These are phyloP conservation scores for Zootoca vivipara DNA, from an alignment of 2,113 vertebrate species.

Conservation along the genomic window DNA sequence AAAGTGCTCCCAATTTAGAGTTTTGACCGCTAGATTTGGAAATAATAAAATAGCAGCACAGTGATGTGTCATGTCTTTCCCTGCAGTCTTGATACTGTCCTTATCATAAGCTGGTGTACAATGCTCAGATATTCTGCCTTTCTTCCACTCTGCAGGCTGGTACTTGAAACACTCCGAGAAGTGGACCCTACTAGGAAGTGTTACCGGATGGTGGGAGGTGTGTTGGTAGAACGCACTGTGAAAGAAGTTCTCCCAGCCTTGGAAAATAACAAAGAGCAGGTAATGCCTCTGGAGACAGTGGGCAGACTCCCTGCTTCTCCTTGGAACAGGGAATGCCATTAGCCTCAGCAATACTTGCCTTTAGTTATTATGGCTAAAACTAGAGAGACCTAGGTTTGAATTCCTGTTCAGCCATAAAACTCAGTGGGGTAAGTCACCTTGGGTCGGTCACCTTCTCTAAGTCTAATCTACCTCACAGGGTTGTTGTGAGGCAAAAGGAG, in stretches of 20 bases:
- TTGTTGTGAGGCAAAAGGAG: too few relatives aligned
- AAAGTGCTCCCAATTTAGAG: neutral
- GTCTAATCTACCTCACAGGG: too few relatives aligned
- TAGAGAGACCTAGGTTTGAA: too few relatives aligned
- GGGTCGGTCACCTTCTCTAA: too few relatives aligned
- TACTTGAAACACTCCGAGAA: slow-evolving; percentile 90
- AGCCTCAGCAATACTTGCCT: too few relatives aligned
- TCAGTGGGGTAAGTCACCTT: too few relatives aligned
- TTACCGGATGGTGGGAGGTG: slow-evolving; percentile 90
- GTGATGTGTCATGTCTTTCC: neutral
- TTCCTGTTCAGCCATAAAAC: too few relatives aligned
- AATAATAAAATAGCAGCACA: neutral
- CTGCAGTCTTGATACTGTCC: neutral
- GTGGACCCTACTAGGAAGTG: slow-evolving; percentile 89
- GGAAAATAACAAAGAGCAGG: slow-evolving; percentile 92
- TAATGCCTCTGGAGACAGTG: slow-evolving; percentile 36
- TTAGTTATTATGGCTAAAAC: too few relatives aligned
- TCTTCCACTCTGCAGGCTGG: slow-evolving; percentile 77
- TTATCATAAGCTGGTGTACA: neutral
- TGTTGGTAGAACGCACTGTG: slow-evolving; percentile 91
- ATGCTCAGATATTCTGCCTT: neutral
- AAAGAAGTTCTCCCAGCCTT: slow-evolving; percentile 92
- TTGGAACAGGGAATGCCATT: neutral
- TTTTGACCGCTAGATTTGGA: neutral
- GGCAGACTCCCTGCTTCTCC: neutral